Evolutionary conservation across 2,888 invertebrate genomes (phyloP).

Genomic region (Hirtodrosophila confusa): DNA sequence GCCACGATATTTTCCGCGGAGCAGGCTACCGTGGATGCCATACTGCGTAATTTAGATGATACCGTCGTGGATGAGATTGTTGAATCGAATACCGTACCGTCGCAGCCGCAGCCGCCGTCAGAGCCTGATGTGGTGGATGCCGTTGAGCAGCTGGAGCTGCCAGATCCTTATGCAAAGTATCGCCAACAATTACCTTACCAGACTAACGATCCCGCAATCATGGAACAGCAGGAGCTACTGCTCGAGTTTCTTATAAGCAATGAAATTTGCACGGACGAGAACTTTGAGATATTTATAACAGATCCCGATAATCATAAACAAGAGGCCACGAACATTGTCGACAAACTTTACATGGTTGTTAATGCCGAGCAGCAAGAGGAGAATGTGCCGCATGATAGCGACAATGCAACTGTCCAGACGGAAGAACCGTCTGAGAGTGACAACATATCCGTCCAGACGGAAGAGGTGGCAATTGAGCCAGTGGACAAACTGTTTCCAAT

Average conservation of each 20-base stretch:
- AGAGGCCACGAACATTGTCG: conserved; percentile 80
- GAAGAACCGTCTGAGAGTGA: conserved; percentile 1
- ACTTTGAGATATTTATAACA: conserved; percentile 82
- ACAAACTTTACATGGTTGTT: conserved; percentile 75
- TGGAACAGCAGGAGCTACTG: conserved; percentile 81
- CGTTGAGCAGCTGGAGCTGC: conserved; percentile 1
- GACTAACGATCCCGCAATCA: conserved; percentile 77
- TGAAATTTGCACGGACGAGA: conserved; percentile 82
- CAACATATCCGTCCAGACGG: neutral
- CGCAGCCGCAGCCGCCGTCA: neutral
- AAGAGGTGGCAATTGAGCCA: neutral
- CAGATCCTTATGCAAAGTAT: conserved; percentile 65
- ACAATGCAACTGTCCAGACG: neutral
- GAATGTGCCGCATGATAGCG: neutral
- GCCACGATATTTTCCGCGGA: conserved; percentile 79
- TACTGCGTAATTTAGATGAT: conserved; percentile 80
- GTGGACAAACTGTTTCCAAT: conserved; percentile 84
- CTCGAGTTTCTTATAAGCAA: conserved; percentile 82
- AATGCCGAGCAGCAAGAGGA: conserved; percentile 49
- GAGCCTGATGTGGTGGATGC: too few species aligned
- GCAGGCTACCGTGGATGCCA: conserved; percentile 82
- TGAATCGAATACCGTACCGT: conserved; percentile 29
- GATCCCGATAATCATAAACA: conserved; percentile 83
- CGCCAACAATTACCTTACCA: conserved; percentile 80
- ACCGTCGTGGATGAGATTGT: conserved; percentile 68